Conservation (phyloP, 2,888 invertebrate species). For the Lucinisca nassula region DNA sequence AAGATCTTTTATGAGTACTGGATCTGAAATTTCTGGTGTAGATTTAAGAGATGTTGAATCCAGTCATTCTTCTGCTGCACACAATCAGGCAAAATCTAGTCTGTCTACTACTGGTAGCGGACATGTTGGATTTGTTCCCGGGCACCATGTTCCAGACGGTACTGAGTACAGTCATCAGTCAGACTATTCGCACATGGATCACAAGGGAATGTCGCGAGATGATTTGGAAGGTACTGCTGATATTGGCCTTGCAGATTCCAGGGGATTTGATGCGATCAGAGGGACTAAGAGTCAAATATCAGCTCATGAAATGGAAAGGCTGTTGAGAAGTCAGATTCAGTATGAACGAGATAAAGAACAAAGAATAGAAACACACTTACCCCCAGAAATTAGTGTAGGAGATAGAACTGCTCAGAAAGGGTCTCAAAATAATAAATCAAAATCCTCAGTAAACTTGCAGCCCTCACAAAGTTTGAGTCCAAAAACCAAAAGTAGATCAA, state of each 20-base stretch:
- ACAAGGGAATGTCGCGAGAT: conserved; percentile 71
- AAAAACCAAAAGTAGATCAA: conserved; percentile 3
- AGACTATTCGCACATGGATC: conserved; percentile 69
- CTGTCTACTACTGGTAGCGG: neutral
- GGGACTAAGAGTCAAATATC: neutral
- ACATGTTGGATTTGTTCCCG: conserved; percentile 65
- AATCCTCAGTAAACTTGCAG: conserved; percentile 27
- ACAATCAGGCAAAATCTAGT: neutral
- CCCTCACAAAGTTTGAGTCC: conserved; percentile 54
- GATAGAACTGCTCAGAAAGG: neutral
- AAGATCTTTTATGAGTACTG: neutral
- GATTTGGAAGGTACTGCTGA: conserved; percentile 75
- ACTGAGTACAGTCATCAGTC: conserved; percentile 76
- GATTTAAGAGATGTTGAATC: neutral
- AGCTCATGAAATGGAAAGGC: neutral
- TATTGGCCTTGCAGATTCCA: conserved; percentile 74
- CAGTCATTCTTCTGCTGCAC: neutral
- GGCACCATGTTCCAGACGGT: conserved; percentile 79
- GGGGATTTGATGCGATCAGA: conserved; percentile 69
- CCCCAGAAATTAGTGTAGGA: neutral
- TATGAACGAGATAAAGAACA: neutral
- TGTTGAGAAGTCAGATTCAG: neutral
- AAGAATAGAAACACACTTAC: neutral
- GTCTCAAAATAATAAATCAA: neutral
- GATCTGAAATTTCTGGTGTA: neutral